Conservation (phyloP, 2,113 vertebrate species). For the Ochotona princeps region DNA sequence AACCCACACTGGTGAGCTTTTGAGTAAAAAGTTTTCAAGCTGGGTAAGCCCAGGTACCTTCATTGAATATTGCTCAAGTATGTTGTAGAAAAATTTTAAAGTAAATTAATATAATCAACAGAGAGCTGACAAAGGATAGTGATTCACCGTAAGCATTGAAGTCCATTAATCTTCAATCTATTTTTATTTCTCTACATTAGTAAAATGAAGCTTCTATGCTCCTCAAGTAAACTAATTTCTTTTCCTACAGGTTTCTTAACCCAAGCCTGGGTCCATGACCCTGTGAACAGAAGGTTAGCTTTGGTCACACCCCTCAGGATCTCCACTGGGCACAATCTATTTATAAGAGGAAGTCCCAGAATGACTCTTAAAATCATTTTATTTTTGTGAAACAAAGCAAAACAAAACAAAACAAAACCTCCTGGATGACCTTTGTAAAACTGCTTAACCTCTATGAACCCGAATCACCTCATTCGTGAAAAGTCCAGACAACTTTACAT, state of each 20-base stretch:
- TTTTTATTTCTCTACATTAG: slow-evolving; percentile 41
- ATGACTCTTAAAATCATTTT: not conserved
- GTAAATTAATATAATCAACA: slow-evolving; percentile 29
- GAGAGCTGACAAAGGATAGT: not conserved
- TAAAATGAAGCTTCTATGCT: not conserved
- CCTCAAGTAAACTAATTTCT: not conserved
- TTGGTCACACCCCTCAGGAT: not conserved
- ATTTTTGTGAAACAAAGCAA: too few relatives aligned
- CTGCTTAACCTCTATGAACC: not conserved
- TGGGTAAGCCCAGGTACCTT: not conserved
- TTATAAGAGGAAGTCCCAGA: not conserved
- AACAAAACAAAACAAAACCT: not conserved
- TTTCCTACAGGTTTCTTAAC: not conserved
- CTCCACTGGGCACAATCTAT: not conserved
- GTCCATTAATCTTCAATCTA: not conserved
- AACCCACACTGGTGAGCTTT: slow-evolving; percentile 4
- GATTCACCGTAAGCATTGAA: slow-evolving; percentile 14
- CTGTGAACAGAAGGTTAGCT: not conserved
- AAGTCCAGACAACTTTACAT: not conserved
- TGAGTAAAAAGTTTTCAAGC: slow-evolving; percentile 57
- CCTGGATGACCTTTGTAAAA: not conserved
- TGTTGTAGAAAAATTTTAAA: slow-evolving; percentile 51
- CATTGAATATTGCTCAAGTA: not conserved
- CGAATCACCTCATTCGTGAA: slow-evolving; percentile 9
- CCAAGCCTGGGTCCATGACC: not conserved